These are phyloP conservation scores for Cyprinus carpio DNA, from an alignment of 2,113 vertebrate species.

Conservation along the genomic window DNA sequence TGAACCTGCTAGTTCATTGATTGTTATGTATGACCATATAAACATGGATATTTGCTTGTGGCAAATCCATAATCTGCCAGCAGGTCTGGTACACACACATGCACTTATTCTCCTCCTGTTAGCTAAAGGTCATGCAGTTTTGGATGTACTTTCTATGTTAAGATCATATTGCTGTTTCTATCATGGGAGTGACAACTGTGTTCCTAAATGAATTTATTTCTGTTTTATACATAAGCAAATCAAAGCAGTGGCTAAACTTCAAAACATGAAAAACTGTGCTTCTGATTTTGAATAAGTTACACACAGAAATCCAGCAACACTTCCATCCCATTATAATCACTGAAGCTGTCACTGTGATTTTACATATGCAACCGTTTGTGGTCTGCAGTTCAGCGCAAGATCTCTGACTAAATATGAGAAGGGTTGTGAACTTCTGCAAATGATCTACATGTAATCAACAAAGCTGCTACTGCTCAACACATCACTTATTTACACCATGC, in stretches of 20 bases:
- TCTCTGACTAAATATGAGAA: neutral
- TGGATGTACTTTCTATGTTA: neutral
- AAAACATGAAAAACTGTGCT: neutral
- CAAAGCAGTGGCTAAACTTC: neutral
- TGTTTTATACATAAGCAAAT: neutral
- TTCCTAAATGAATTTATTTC: neutral
- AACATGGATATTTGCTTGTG: constrained; percentile 22
- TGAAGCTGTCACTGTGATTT: neutral
- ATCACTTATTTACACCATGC: neutral
- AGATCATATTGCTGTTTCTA: neutral
- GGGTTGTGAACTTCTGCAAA: neutral
- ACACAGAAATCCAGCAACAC: neutral
- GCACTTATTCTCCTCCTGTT: neutral
- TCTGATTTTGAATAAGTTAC: neutral
- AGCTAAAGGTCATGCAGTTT: neutral
- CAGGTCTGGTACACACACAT: neutral
- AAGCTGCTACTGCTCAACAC: neutral
- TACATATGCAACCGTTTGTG: neutral
- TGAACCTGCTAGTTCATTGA: neutral
- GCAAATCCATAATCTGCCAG: constrained; percentile 16
- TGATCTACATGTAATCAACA: neutral
- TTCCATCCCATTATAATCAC: constrained; percentile 16
- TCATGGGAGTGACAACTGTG: neutral
- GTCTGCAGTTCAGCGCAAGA: neutral
- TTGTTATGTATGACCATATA: constrained; percentile 4